These are phyloP conservation scores for Caenorhabditis wallacei DNA, from an alignment of 2,888 invertebrate species.

Conservation along the genomic window DNA sequence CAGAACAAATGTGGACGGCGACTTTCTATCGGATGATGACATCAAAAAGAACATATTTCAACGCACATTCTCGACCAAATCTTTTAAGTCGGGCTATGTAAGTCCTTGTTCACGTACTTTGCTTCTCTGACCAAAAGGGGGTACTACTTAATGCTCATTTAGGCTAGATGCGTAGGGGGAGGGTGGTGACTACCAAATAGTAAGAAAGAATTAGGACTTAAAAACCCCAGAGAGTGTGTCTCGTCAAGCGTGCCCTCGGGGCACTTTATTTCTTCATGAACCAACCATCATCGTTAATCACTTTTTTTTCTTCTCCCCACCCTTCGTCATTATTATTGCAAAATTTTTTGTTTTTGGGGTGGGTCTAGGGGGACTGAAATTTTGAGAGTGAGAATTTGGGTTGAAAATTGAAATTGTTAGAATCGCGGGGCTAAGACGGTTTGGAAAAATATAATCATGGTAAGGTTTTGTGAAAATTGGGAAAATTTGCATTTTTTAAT, in stretches of 20 bases:
- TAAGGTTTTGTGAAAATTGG: too few relatives aligned
- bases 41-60: slow-evolving; percentile 73
- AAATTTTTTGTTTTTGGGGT: slow-evolving; percentile 10
- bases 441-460: too few relatives aligned
- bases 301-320: too few relatives aligned
- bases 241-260: slow-evolving; percentile 63
- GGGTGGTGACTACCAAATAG: slow-evolving; percentile 15
- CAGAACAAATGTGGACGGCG: slow-evolving; percentile 55
- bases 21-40: slow-evolving; percentile 76
- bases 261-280: slow-evolving; percentile 32
- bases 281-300: slow-evolving; percentile 33
- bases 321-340: background rate
- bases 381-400: too few relatives aligned
- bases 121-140: background rate
- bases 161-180: slow-evolving; percentile 13
- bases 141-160: slow-evolving; percentile 9
- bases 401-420: too few relatives aligned
- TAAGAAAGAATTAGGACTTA: slow-evolving; percentile 14
- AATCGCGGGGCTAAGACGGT: too few relatives aligned
- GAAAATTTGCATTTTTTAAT: too few relatives aligned
- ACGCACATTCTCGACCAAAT: slow-evolving; percentile 74
- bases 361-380: too few relatives aligned
- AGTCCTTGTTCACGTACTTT: slow-evolving; percentile 17
- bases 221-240: too few relatives aligned
- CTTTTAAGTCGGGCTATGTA: slow-evolving; percentile 71